Evolutionary conservation across 2,113 vertebrate genomes (phyloP).

Genomic region (Perca fluviatilis): DNA sequence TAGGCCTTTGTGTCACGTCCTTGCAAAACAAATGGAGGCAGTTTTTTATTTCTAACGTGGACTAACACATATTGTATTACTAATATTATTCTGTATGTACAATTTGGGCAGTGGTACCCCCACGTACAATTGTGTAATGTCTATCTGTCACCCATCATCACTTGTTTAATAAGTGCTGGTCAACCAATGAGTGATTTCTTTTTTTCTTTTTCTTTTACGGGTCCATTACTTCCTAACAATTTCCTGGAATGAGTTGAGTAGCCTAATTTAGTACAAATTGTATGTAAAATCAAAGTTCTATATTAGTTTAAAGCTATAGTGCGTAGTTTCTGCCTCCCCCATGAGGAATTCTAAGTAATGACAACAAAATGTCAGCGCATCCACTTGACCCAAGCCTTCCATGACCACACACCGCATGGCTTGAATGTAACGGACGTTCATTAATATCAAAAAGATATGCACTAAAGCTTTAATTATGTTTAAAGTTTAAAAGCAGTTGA

Average conservation of each 20-base stretch:
- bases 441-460: no score
- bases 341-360: no score
- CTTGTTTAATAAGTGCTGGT: background rate
- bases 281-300: background rate
- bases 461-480: background rate
- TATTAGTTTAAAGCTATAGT: background rate
- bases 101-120: background rate
- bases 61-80: background rate
- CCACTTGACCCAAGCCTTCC: no score
- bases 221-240: background rate
- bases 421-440: no score
- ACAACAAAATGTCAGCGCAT: no score
- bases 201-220: background rate
- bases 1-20: conserved; percentile 8
- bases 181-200: background rate
- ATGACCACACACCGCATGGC: no score
- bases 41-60: background rate
- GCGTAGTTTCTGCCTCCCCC: no score
- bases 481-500: background rate
- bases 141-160: background rate
- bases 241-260: background rate
- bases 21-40: conserved; percentile 3
- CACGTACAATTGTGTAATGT: background rate
- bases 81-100: background rate
- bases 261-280: background rate